A percentile compares a stretch with the other conserved stretches of the same genome.
Evolutionary conservation across 2,888 invertebrate genomes (phyloP).

Genomic region (Acronicta psi): DNA sequence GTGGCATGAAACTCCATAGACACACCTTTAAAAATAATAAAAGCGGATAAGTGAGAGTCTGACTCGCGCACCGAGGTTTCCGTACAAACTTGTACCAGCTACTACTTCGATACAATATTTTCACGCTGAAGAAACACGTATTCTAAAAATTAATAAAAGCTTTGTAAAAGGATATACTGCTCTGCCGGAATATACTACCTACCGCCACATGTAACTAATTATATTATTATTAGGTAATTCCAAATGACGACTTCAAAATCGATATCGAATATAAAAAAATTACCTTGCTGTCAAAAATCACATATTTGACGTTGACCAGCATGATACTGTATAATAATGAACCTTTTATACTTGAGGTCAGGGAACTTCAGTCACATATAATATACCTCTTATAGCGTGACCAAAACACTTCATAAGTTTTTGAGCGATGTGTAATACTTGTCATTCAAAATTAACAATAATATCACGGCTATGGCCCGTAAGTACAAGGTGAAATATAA

Average conservation of each 20-base stretch:
- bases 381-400: background rate
- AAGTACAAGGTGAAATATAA: background rate
- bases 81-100: no score
- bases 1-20: no score
- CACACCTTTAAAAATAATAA: no score
- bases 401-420: background rate
- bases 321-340: conserved; percentile 20
- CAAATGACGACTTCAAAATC: background rate
- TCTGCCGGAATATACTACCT: no score
- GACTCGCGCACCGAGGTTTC: no score
- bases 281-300: conserved; percentile 39
- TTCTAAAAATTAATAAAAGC: no score
- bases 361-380: conserved; percentile 30
- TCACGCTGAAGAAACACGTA: no score
- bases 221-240: no score
- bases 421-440: conserved; percentile 21
- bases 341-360: conserved; percentile 33
- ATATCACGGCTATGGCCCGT: background rate
- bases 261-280: conserved; percentile 8
- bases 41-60: no score
- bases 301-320: conserved; percentile 41
- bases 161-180: no score
- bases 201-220: background rate
- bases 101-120: no score
- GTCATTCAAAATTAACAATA: conserved; percentile 17